Evolutionary conservation across 2,888 invertebrate species (phyloP).

Genomic region (Rhagonycha fulva): DNA sequence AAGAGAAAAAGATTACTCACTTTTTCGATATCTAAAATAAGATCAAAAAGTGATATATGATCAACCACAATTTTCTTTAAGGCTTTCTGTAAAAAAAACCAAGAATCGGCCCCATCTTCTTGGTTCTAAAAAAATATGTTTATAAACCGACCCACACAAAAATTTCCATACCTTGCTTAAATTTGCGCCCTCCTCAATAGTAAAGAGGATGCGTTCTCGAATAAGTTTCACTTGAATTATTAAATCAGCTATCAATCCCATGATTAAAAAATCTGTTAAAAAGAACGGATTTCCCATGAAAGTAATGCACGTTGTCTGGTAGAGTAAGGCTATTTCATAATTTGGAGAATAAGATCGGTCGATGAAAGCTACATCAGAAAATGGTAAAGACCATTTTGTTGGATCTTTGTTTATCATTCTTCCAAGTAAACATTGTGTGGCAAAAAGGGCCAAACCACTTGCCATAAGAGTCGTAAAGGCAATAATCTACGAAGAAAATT

Average conservation of each 20-base stretch:
- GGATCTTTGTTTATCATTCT: not conserved
- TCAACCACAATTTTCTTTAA: not conserved
- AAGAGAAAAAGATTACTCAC: not conserved
- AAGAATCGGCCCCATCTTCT: not conserved
- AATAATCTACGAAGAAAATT: not conserved
- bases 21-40: not conserved
- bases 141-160: not conserved
- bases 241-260: not conserved
- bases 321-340: conserved; percentile 17
- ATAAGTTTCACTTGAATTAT: not conserved
- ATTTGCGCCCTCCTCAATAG: not conserved
- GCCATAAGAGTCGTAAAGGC: not conserved
- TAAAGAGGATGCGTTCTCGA: not conserved
- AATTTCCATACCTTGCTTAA: not conserved
- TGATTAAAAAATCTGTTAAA: not conserved
- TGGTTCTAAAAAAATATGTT: not conserved
- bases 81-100: not conserved
- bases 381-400: conserved; percentile 6
- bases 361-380: conserved; percentile 9
- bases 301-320: not conserved
- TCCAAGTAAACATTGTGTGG: not conserved
- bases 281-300: not conserved
- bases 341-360: conserved; percentile 13
- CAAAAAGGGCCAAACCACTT: not conserved
- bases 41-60: not conserved